Conservation (phyloP, 2,797 vertebrate genomes). For the Pelochelys cantorii region DNA sequence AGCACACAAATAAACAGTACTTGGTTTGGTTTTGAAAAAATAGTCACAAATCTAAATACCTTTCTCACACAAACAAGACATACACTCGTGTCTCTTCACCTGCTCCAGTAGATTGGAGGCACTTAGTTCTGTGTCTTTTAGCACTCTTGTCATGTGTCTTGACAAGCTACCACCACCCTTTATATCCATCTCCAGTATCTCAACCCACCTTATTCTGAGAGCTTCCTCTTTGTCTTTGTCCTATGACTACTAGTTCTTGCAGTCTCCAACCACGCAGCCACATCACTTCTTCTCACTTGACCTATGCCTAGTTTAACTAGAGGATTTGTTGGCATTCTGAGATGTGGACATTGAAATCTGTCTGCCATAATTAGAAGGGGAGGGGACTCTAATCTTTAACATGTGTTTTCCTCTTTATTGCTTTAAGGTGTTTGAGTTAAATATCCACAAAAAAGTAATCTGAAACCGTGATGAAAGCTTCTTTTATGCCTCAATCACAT, state of each 20-base stretch:
- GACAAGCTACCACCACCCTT: not conserved
- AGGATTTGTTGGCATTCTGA: not conserved
- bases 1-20: not conserved
- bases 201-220: not conserved
- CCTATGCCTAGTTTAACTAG: not conserved
- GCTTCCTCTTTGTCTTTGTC: not conserved
- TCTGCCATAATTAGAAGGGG: not conserved
- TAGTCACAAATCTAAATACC: not conserved
- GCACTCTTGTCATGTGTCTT: not conserved
- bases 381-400: not conserved
- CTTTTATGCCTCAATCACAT: not conserved
- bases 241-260: not conserved
- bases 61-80: not conserved
- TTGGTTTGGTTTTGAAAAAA: not conserved
- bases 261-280: not conserved
- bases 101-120: not conserved
- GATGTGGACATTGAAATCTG: not conserved
- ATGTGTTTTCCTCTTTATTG: not conserved
- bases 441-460: not conserved
- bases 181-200: not conserved
- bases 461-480: not conserved
- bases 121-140: not conserved
- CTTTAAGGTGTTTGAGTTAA: not conserved
- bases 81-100: not conserved
- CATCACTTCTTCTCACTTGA: not conserved